A percentile compares a stretch with the other conserved stretches of the same genome.
Evolutionary conservation across 1,140 invertebrate genomes (phyloP).

Genomic region (Chironomus striatipennis): DNA sequence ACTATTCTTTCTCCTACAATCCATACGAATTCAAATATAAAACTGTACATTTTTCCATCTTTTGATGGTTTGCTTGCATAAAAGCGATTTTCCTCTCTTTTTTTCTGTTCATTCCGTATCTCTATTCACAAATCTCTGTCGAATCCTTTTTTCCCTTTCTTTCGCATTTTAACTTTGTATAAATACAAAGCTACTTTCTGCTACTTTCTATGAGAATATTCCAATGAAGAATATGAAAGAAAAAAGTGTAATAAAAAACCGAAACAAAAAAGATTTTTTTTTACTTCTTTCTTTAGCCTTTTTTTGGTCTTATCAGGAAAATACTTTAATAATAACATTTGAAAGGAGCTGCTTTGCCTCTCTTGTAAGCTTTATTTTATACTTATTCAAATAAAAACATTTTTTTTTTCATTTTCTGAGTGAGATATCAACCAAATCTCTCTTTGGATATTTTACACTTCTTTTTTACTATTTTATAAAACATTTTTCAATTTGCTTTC

Average conservation of each 20-base stretch:
- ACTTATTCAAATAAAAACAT: too few species aligned
- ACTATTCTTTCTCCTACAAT: not conserved
- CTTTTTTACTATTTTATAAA: too few species aligned
- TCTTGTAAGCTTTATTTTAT: not conserved
- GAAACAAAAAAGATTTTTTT: constrained; percentile 1
- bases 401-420: too few species aligned
- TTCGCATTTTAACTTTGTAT: not conserved
- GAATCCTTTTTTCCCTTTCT: constrained; percentile 1
- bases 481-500: too few species aligned
- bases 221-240: not conserved
- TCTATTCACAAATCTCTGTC: constrained; percentile 8
- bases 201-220: not conserved
- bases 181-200: not conserved
- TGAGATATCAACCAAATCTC: too few species aligned
- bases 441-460: too few species aligned
- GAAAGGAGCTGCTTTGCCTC: not conserved
- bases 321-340: constrained; percentile 9
- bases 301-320: constrained; percentile 7
- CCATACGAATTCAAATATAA: not conserved
- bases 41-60: not conserved
- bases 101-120: not conserved
- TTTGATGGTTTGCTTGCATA: not conserved
- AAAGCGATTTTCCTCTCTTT: not conserved
- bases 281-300: not conserved
- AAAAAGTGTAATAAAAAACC: constrained; percentile 14